These are phyloP conservation scores for Epistrophe eligans DNA, from an alignment of 2,888 invertebrate genomes.

Conservation along the genomic window DNA sequence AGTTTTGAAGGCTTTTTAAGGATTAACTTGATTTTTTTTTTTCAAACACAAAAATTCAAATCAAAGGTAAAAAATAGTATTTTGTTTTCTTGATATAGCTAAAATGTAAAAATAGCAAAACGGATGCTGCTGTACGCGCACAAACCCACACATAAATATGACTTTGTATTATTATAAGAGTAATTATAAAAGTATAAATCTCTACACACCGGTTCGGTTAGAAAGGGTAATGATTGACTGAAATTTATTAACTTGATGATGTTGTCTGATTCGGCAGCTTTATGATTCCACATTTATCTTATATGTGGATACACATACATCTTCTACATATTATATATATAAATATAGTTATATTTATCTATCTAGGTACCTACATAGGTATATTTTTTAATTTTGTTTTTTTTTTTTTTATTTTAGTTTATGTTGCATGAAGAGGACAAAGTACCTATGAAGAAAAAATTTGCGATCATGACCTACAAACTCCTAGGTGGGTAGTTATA, in stretches of 20 bases:
- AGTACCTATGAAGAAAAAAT: background rate
- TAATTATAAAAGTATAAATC: conserved; percentile 17
- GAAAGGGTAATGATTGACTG: conserved; percentile 66
- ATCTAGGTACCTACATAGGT: background rate
- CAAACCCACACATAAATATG: background rate
- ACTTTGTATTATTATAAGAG: background rate
- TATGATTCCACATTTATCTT: conserved; percentile 45
- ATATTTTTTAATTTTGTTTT: conserved; percentile 2
- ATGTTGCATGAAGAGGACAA: background rate
- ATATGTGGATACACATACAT: conserved; percentile 9
- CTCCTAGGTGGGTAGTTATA: background rate
- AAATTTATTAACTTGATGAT: conserved; percentile 65
- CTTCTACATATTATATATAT: background rate
- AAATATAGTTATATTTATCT: conserved; percentile 26
- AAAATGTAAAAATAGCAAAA: background rate
- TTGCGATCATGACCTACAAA: conserved; percentile 65
- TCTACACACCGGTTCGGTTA: conserved; percentile 52
- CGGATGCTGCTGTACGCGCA: background rate
- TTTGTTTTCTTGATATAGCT: background rate
- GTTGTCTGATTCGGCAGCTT: conserved; percentile 54
- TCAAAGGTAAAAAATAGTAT: background rate
- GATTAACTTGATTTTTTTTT: background rate
- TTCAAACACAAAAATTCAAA: background rate
- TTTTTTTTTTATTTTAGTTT: too few species aligned
- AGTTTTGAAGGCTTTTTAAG: background rate